These are phyloP conservation scores for Callinectes sapidus DNA, from an alignment of 2,888 invertebrate species.

Conservation along the genomic window DNA sequence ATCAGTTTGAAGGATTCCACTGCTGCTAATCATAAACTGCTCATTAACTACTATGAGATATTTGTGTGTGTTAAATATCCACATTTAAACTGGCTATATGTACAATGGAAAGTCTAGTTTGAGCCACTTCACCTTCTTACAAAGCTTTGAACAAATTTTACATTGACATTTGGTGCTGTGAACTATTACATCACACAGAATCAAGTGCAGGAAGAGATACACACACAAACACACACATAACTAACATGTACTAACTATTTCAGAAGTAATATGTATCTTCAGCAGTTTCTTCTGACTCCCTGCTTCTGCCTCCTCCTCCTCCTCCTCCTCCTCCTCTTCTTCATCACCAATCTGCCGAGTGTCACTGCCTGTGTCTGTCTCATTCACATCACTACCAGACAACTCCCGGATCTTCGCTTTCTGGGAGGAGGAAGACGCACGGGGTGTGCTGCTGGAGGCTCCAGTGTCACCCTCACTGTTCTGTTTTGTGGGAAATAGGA, in stretches of 20 bases:
- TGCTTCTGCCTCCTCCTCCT: background rate
- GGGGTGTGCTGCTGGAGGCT: background rate
- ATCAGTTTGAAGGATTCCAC: too few relatives aligned
- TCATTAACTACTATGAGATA: too few relatives aligned
- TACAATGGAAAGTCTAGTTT: too few relatives aligned
- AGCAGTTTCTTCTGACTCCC: background rate
- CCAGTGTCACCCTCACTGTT: background rate
- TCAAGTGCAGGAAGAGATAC: background rate
- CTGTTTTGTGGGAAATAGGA: background rate
- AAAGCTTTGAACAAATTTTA: too few relatives aligned
- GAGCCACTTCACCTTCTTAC: too few relatives aligned
- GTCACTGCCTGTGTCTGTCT: too few relatives aligned
- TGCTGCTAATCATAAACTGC: too few relatives aligned
- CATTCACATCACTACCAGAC: background rate
- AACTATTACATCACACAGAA: too few relatives aligned
- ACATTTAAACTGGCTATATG: too few relatives aligned
- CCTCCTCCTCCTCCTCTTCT: background rate
- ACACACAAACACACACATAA: background rate
- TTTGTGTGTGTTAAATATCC: too few relatives aligned
- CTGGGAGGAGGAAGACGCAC: background rate
- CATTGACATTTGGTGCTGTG: too few relatives aligned
- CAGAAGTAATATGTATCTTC: background rate
- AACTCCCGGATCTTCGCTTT: background rate
- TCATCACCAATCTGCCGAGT: background rate
- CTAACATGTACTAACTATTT: background rate